phyloP scores from a whole-genome alignment of 1,140 invertebrate species.

The Oreohelix idahoensis region DNA sequence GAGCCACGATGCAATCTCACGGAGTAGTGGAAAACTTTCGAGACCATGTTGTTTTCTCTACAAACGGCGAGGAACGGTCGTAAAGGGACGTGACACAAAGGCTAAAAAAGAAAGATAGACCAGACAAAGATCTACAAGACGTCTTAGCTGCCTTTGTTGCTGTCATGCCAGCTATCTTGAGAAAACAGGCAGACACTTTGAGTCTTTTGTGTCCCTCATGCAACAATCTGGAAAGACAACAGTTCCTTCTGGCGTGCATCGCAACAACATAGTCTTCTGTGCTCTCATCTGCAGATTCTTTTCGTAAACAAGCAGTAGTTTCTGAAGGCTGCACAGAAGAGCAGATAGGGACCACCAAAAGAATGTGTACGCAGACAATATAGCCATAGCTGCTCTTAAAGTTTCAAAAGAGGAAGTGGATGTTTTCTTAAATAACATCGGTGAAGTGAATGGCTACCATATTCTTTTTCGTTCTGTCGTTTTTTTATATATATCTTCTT shows the following conservation, averaged over 20 bases:
- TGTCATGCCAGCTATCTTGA: slow-evolving; percentile 2
- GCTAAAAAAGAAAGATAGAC: background rate
- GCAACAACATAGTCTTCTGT: background rate
- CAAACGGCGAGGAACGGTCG: too few relatives aligned
- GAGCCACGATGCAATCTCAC: background rate
- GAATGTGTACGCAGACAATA: background rate
- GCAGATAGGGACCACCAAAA: slow-evolving; percentile 1
- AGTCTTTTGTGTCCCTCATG: background rate
- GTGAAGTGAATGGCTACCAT: too few relatives aligned
- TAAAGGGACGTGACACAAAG: background rate
- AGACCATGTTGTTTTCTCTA: background rate
- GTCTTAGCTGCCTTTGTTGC: background rate
- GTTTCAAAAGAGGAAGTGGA: too few relatives aligned
- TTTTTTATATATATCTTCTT: too few relatives aligned
- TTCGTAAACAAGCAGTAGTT: background rate
- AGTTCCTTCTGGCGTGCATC: background rate
- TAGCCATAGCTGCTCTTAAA: too few relatives aligned
- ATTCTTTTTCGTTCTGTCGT: too few relatives aligned
- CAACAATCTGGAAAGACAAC: slow-evolving; percentile 16
- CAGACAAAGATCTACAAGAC: background rate
- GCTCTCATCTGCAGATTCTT: background rate
- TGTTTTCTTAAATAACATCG: too few relatives aligned
- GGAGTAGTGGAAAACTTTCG: background rate
- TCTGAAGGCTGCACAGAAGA: background rate
- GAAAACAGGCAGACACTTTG: background rate